Evolutionary conservation across 2,797 vertebrate genomes (phyloP), one percentile per base, ranked within the genome.

Genomic region (Neoniphon sammara): DNA sequence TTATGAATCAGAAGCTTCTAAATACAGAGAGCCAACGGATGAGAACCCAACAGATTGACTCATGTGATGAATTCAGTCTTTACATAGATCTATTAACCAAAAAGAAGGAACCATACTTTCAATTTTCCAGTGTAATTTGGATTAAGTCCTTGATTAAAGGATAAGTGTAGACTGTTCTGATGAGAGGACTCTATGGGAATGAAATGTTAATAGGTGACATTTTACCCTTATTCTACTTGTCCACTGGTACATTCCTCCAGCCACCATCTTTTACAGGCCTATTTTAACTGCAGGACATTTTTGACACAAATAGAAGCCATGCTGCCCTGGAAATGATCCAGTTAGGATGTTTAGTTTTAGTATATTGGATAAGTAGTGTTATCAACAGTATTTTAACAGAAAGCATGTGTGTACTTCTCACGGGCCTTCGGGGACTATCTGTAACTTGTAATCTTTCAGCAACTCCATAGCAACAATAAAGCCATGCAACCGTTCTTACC

Each of bases 401-500:
- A 87, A 86, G 64, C 85, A 88, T 83, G 79, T 88, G 84, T 75
- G 27, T 59, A 66, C 60, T 68, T 66, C 39, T 56, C 52, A 25
- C 52, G 25, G 25, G 23, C 36, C 59, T 20, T 55, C 14, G n/a
- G 60, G 60, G 53, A 53, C 47, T 18, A 20, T 21, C 25, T 27
- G 9, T 62, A 61, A 71, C 36, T 27, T 27, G n/a, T 52, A 21
- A 70, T 27, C 76, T 80, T 70, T 81, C 77, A 79, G 34, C 60
- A 27, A 8, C 73, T 70, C 73, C 54, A 52, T 34, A 34, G 54
- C 65, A 23, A 9, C 25, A 61, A 52, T 75, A 63, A 74, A 75
- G 54, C n/a, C 61, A 30, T 78, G 49, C 23, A 49, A 70, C 42
- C 25, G 63, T 49, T 81, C 86, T 76, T 89, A 90, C 89, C 90